Base-by-base conservation (phyloP, 92 coral and sea anemone species). In the Paragorgia papillata region DNA sequence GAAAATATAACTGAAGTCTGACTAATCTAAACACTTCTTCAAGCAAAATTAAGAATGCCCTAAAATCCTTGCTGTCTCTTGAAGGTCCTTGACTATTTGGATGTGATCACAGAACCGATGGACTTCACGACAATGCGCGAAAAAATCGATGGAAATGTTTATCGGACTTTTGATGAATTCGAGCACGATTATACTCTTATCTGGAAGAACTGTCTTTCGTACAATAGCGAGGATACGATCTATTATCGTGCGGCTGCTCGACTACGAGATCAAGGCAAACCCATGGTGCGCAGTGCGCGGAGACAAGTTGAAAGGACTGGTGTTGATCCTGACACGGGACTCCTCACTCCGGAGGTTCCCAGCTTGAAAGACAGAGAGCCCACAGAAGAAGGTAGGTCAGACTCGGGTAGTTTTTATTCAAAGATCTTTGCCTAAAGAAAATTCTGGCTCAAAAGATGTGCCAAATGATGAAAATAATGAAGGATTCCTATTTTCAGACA, bases 301-400 rank as follows among this genome's bases (percentile, higher is more conserved):
- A 79, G 99, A 55, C 94, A 88, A 53, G 90, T 95, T 28, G 99
- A 95, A 62, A 85, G 96, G 39, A 93, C 99, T 14, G 99, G 99
- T 24, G 86, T 95, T 56, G 99, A 95, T 63, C 99, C 99, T 0
- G 82, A 91, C 33, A 95, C 99, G 0, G 99, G 99, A 15, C 73
- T 95, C 14, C 99, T 91, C 69, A 95, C 99, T 5, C 86, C 88
- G 12, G 95, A 95, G 35, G 80, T 87, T 10, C 99, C 99, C 0
- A 95, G 91, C 1, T 76, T 87, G 0, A 96, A 95, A 32, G 92
- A 92, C 80, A 85, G 99, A 73, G 96, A 92, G 74, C 91, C 90
- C 41, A 88, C 97, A 0, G 97, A 95, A 32, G 99, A 95, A 91
- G 99, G 99, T 95, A 73, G 1, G 40, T 68, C 15, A 34, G 17